A percentile compares a stretch with the other conserved stretches of the same genome.
phyloP scores from a whole-genome alignment of 2,888 invertebrate species.

The Drosophila mettleri region DNA sequence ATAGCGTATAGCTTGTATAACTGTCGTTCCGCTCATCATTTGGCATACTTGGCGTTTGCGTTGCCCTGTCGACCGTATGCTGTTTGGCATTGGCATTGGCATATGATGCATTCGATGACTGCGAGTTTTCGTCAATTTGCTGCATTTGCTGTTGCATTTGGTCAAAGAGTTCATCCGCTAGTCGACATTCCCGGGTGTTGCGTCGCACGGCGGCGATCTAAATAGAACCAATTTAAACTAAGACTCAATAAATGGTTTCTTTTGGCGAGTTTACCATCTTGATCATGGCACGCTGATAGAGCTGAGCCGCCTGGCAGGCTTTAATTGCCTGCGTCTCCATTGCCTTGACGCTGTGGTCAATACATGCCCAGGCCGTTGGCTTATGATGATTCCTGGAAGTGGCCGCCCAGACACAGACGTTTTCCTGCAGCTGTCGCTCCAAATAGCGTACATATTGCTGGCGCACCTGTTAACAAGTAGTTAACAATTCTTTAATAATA shows the following conservation, averaged over 20 bases:
- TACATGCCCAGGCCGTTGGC: slow-evolving; percentile 61
- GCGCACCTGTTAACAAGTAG: slow-evolving; percentile 69
- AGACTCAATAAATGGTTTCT: not conserved
- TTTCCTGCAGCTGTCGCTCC: slow-evolving; percentile 77
- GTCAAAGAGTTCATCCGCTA: slow-evolving; percentile 65
- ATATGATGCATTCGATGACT: not conserved
- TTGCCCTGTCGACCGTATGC: slow-evolving; percentile 44
- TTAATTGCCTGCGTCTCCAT: slow-evolving; percentile 79
- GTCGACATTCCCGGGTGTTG: slow-evolving; percentile 72
- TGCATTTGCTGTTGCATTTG: slow-evolving; percentile 53
- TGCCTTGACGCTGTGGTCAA: slow-evolving; percentile 63
- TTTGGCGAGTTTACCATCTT: slow-evolving; percentile 70
- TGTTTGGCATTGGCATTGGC: not conserved
- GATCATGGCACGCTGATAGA: slow-evolving; percentile 82
- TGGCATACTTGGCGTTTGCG: slow-evolving; percentile 42
- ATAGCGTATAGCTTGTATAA: slow-evolving; percentile 49
- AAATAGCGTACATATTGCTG: slow-evolving; percentile 78
- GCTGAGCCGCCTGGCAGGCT: slow-evolving; percentile 77
- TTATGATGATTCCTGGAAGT: slow-evolving; percentile 67
- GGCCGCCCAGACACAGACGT: slow-evolving; percentile 66
- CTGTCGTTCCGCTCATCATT: slow-evolving; percentile 24
- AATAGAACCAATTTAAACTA: not conserved
- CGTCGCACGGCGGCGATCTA: slow-evolving; percentile 78
- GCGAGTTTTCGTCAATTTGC: slow-evolving; percentile 4
- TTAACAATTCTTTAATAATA: not conserved